Conservation (phyloP, 2,797 vertebrate genomes). For the Psittacula echo region DNA sequence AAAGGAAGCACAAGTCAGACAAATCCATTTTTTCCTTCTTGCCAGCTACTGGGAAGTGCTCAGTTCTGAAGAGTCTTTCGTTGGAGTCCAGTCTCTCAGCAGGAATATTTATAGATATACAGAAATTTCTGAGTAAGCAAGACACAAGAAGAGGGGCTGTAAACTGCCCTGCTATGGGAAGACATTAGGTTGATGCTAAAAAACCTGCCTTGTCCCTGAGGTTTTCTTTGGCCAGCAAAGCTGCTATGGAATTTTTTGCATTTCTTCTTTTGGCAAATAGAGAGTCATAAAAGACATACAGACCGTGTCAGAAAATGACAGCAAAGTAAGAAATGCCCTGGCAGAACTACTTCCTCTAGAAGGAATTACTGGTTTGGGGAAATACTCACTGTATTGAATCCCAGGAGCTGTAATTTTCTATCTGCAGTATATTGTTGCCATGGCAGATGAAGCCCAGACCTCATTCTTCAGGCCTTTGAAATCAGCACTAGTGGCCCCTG, state of each 20-base stretch:
- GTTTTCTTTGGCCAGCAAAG: background rate
- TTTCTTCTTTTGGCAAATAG: background rate
- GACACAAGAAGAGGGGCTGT: background rate
- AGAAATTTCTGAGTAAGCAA: background rate
- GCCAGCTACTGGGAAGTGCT: background rate
- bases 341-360: background rate
- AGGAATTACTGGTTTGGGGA: slow-evolving; percentile 42
- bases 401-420: slow-evolving; percentile 39
- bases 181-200: background rate
- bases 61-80: background rate
- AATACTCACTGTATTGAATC: background rate
- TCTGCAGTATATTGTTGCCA: slow-evolving; percentile 10
- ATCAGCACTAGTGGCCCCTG: background rate
- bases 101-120: background rate
- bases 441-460: slow-evolving; percentile 8
- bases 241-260: background rate
- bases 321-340: background rate
- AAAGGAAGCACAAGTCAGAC: background rate
- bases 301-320: slow-evolving; percentile 16
- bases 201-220: background rate
- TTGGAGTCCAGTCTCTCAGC: background rate
- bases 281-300: slow-evolving; percentile 39
- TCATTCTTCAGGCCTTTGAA: slow-evolving; percentile 31
- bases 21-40: background rate
- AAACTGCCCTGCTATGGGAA: background rate